These are phyloP conservation scores for Diploptera punctata DNA, from an alignment of 2,888 invertebrate species.

Conservation along the genomic window DNA sequence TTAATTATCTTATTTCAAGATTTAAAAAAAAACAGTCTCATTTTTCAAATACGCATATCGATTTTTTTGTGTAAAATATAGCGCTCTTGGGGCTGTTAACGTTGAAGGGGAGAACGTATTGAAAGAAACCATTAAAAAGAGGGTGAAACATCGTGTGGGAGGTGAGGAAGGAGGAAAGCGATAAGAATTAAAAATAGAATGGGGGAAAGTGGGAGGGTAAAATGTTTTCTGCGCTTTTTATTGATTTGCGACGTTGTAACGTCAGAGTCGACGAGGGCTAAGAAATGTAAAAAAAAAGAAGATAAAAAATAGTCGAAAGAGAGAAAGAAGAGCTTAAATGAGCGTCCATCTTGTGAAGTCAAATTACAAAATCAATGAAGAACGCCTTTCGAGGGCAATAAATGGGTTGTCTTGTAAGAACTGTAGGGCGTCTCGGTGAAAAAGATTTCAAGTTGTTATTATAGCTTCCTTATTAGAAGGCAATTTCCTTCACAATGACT, in stretches of 20 bases:
- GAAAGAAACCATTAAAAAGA: neutral
- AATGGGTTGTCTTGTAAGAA: neutral
- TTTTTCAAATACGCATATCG: no score
- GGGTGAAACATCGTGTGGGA: neutral
- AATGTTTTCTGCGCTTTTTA: constrained; percentile 42
- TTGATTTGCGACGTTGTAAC: constrained; percentile 39
- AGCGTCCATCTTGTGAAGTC: constrained; percentile 35
- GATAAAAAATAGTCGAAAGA: constrained; percentile 20
- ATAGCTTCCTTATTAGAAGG: no score
- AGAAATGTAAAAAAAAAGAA: constrained; percentile 31
- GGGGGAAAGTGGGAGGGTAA: constrained; percentile 25
- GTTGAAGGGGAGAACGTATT: neutral
- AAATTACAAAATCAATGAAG: constrained; percentile 36
- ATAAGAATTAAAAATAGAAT: constrained; percentile 29
- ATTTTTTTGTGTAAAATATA: no score
- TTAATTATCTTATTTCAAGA: no score
- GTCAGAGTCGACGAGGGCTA: constrained; percentile 33
- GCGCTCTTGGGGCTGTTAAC: no score
- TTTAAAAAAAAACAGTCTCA: no score
- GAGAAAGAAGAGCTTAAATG: constrained; percentile 25
- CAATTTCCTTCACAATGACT: no score
- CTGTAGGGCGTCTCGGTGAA: neutral
- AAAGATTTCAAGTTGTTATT: no score
- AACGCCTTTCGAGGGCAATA: constrained; percentile 24
- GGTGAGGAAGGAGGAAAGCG: constrained; percentile 18